A percentile compares a stretch with the other conserved stretches of the same genome.
These are phyloP conservation scores for Momotus momota DNA, from an alignment of 2,797 vertebrate species.

Conservation along the genomic window DNA sequence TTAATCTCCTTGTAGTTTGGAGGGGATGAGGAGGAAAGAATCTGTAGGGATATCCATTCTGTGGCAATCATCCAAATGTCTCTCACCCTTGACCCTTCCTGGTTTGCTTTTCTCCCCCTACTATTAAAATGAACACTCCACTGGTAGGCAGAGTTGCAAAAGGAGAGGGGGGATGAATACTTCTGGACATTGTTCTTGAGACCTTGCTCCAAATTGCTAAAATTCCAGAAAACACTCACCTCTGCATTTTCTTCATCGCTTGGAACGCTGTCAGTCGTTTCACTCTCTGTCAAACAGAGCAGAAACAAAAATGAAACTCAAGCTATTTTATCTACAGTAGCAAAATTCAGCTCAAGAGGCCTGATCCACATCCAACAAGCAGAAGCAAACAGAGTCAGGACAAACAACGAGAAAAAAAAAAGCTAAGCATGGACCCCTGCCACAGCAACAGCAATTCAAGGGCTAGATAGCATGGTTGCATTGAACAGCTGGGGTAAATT, in stretches of 20 bases:
- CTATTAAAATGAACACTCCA: background rate
- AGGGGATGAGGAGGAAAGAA: background rate
- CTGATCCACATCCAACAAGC: background rate
- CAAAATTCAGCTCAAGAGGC: background rate
- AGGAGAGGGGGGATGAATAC: background rate
- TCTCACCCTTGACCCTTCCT: background rate
- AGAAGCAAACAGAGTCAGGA: background rate
- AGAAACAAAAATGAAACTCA: constrained; percentile 53
- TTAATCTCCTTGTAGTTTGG: background rate
- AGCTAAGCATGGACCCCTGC: background rate
- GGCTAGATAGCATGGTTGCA: background rate
- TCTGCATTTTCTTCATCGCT: constrained; percentile 90
- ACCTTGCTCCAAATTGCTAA: background rate
- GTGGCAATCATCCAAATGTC: background rate
- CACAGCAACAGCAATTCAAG: background rate
- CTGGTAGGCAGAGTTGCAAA: background rate
- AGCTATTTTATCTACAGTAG: background rate
- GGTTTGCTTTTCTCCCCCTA: background rate
- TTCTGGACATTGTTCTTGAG: background rate
- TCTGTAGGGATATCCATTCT: background rate
- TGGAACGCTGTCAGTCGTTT: constrained; percentile 91
- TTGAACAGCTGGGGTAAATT: background rate
- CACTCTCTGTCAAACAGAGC: constrained; percentile 86
- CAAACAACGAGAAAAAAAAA: background rate
- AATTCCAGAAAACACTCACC: constrained; percentile 78